phyloP scores from a whole-genome alignment of 2,113 vertebrate genomes.

The Chionodraco myersi region DNA sequence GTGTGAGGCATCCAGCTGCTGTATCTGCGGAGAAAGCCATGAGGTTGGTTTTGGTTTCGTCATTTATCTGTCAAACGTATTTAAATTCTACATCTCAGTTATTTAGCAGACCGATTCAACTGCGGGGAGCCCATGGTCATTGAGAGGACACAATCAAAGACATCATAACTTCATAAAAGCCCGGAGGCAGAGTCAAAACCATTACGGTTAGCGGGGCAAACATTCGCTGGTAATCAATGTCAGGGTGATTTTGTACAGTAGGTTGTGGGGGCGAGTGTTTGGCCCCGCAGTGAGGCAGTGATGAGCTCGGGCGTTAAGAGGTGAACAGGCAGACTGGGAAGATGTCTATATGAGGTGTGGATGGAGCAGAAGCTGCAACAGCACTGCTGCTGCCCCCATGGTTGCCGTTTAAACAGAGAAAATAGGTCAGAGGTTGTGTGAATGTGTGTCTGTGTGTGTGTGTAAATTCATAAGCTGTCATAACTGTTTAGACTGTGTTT shows the following conservation, averaged over 20 bases:
- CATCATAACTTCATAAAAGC: conserved; percentile 68
- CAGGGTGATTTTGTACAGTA: conserved; percentile 70
- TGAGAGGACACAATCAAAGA: conserved; percentile 68
- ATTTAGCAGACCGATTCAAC: conserved; percentile 60
- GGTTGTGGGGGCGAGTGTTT: conserved; percentile 35
- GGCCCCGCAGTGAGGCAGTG: conserved; percentile 46
- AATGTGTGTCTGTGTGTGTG: conserved; percentile 28
- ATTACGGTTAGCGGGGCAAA: conserved; percentile 64
- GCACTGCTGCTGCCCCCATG: conserved; percentile 20
- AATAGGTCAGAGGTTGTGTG: conserved; percentile 62
- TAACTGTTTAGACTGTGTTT: conserved; percentile 68
- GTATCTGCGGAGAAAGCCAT: conserved; percentile 42
- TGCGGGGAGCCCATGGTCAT: conserved; percentile 58
- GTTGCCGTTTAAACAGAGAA: conserved; percentile 54
- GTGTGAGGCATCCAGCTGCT: conserved; percentile 45
- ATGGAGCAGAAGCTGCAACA: conserved; percentile 36
- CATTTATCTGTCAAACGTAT: conserved; percentile 65
- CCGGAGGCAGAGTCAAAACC: conserved; percentile 62
- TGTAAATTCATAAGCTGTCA: conserved; percentile 68
- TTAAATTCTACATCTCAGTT: conserved; percentile 70
- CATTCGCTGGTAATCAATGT: conserved; percentile 73
- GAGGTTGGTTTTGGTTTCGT: conserved; percentile 51
- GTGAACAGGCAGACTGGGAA: conserved; percentile 51
- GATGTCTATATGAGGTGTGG: conserved; percentile 54
- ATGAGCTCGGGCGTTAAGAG: conserved; percentile 55